Conservation (phyloP, 2,888 invertebrate genomes). For the Halictus ligatus region DNA sequence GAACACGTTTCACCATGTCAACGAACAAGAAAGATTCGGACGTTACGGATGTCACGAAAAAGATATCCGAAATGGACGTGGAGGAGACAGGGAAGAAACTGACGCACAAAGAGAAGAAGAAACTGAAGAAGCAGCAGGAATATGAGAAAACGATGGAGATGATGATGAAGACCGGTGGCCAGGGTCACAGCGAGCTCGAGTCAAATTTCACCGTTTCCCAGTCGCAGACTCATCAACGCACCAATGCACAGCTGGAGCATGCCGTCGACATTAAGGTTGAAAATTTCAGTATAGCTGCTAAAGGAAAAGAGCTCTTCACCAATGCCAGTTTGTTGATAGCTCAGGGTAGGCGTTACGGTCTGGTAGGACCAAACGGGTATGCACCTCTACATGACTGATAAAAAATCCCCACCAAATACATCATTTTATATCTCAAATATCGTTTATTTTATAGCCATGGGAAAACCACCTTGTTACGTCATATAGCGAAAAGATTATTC, state of each 20-base stretch:
- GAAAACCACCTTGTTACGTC: conserved; percentile 97
- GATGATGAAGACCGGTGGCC: conserved; percentile 93
- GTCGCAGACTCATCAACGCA: conserved; percentile 86
- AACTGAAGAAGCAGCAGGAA: conserved; percentile 94
- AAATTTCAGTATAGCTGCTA: conserved; percentile 98
- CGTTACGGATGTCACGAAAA: conserved; percentile 74
- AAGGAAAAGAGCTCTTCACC: conserved; percentile 98
- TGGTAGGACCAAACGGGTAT: conserved; percentile 99
- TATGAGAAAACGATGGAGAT: conserved; percentile 95
- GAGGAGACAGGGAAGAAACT: conserved; percentile 88
- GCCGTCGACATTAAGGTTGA: conserved; percentile 99
- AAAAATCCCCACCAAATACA: background rate
- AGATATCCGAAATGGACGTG: conserved; percentile 76
- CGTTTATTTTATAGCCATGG: conserved; percentile 91
- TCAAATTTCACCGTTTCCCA: conserved; percentile 98
- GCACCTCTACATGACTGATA: conserved; percentile 56
- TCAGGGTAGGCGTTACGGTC: conserved; percentile 96
- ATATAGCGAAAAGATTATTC: conserved; percentile 95
- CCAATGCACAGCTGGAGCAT: conserved; percentile 89
- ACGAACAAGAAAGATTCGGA: conserved; percentile 67
- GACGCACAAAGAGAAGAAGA: conserved; percentile 96
- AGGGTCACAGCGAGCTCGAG: conserved; percentile 95
- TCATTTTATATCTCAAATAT: background rate
- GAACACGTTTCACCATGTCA: conserved; percentile 70
- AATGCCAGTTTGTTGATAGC: conserved; percentile 98